These are phyloP conservation scores for Nixonia krombeini DNA, from an alignment of 1,140 invertebrate genomes.

Conservation along the genomic window DNA sequence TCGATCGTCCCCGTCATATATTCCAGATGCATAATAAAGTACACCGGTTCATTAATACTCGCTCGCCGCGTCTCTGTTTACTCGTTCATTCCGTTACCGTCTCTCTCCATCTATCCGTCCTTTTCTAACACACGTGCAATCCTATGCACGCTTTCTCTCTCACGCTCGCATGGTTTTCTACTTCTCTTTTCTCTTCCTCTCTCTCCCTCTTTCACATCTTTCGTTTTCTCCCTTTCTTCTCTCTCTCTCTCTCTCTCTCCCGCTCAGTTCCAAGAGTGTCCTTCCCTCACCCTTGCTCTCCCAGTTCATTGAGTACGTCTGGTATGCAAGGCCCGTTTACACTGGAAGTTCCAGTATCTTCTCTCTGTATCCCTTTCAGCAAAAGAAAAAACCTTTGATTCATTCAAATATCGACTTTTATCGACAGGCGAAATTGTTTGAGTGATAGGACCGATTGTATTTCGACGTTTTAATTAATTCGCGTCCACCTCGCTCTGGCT, in stretches of 20 bases:
- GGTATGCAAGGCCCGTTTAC: conserved; percentile 59
- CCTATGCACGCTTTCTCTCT: too few species aligned
- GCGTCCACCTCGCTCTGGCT: too few species aligned
- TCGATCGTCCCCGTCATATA: conserved; percentile 7
- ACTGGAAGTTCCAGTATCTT: conserved; percentile 23
- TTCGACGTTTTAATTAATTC: not conserved
- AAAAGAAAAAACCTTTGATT: conserved; percentile 13
- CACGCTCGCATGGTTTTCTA: too few species aligned
- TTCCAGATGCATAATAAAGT: conserved; percentile 36
- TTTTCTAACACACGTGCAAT: too few species aligned
- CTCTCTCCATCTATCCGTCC: too few species aligned
- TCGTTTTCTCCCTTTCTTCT: conserved; percentile 22
- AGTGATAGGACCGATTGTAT: not conserved
- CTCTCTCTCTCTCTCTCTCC: conserved; percentile 18
- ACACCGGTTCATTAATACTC: conserved; percentile 48
- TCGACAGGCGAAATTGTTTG: not conserved
- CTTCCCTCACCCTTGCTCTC: conserved; percentile 31
- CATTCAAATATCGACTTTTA: conserved; percentile 10
- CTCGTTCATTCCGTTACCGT: conserved; percentile 20
- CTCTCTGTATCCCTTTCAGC: conserved; percentile 18
- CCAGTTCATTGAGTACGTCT: conserved; percentile 62
- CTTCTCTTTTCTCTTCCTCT: too few species aligned
- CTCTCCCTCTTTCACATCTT: too few species aligned
- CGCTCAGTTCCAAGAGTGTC: conserved; percentile 11
- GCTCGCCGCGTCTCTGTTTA: conserved; percentile 11